Evolutionary conservation across 2,888 invertebrate species (phyloP).

Genomic region (Chloroclysta siterata): DNA sequence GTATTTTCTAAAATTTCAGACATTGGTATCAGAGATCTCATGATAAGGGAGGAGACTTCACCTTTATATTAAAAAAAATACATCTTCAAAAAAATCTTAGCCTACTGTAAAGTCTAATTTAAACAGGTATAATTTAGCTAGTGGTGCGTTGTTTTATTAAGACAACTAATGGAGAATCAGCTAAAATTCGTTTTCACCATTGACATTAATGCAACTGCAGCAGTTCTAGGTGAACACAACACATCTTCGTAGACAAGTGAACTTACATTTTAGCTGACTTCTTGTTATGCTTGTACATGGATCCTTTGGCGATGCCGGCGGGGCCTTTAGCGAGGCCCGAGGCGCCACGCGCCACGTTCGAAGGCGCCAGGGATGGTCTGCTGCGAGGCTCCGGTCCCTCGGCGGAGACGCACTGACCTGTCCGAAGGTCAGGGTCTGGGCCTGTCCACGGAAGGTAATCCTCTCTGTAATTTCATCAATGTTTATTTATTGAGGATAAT

Average conservation of each 20-base stretch:
- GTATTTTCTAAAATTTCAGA: no score
- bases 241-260: not conserved
- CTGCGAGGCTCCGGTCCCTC: constrained; percentile 73
- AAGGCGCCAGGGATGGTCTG: constrained; percentile 68
- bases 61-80: no score
- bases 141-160: no score
- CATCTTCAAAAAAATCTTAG: no score
- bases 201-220: no score
- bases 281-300: constrained; percentile 89
- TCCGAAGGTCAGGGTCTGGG: constrained; percentile 87
- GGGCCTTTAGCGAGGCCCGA: constrained; percentile 89
- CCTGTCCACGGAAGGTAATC: constrained; percentile 95
- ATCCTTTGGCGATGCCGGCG: constrained; percentile 91
- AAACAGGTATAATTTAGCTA: no score
- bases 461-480: constrained; percentile 79
- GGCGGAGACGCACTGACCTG: constrained; percentile 85
- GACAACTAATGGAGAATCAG: no score
- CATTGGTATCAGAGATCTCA: no score
- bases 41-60: no score
- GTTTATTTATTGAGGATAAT: not conserved
- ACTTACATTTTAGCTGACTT: constrained; percentile 72
- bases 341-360: constrained; percentile 89
- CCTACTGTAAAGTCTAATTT: no score
- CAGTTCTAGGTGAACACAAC: no score
- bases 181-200: no score